These are phyloP conservation scores for Poeciliopsis turrubarensis DNA, from an alignment of 2,113 vertebrate species.

Conservation along the genomic window DNA sequence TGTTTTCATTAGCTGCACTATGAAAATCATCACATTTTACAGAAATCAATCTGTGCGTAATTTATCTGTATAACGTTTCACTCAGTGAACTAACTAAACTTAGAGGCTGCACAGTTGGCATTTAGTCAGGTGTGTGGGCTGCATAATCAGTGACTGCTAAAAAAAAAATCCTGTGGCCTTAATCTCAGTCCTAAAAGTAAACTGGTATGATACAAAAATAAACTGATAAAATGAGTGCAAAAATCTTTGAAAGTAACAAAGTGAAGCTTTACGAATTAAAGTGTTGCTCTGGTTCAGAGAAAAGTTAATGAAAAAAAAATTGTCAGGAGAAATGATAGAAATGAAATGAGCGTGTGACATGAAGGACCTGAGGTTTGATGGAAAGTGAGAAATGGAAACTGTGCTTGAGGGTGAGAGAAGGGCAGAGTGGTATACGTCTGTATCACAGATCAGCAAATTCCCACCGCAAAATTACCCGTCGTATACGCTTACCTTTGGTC, in stretches of 20 bases:
- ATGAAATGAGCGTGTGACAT: neutral
- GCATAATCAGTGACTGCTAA: neutral
- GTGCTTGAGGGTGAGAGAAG: neutral
- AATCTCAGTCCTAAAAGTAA: neutral
- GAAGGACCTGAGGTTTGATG: neutral
- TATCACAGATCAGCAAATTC: conserved; percentile 4
- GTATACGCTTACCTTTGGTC: neutral
- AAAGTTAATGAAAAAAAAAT: neutral
- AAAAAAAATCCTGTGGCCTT: neutral
- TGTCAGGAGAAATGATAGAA: neutral
- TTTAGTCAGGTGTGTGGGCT: neutral
- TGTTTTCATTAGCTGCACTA: neutral
- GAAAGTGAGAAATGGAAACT: conserved; percentile 36
- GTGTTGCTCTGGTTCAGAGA: neutral
- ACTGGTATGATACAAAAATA: too few relatives aligned
- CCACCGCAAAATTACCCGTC: neutral
- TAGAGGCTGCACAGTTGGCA: neutral
- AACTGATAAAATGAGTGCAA: neutral
- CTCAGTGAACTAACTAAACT: neutral
- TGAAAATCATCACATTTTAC: neutral
- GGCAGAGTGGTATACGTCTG: neutral
- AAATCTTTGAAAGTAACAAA: neutral
- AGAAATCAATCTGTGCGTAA: neutral
- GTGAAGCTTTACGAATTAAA: neutral
- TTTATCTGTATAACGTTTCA: neutral